These are phyloP conservation scores for Gymnocephalus cernua DNA, from an alignment of 2,113 vertebrate species.

Conservation along the genomic window DNA sequence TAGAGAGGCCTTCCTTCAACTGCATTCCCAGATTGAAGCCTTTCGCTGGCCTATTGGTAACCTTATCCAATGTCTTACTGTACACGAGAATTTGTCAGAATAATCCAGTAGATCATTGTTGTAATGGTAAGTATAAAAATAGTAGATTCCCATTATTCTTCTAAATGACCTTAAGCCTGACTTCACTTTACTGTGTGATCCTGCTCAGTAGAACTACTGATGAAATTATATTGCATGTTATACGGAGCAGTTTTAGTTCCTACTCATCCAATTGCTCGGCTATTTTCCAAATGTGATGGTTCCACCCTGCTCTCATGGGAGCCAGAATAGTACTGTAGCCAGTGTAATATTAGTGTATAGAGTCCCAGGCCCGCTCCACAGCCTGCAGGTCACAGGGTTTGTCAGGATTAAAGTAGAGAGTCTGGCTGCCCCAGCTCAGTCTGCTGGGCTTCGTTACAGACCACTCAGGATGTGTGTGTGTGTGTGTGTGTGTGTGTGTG, in stretches of 20 bases:
- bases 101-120: neutral
- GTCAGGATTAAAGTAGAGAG: constrained; percentile 69
- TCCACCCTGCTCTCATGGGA: constrained; percentile 37
- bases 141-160: neutral
- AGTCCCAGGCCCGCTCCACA: constrained; percentile 32
- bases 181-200: constrained; percentile 3
- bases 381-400: constrained; percentile 76
- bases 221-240: constrained; percentile 6
- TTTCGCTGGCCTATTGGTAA: neutral
- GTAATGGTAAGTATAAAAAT: neutral
- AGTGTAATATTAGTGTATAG: constrained; percentile 37
- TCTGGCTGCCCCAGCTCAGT: constrained; percentile 61
- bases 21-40: neutral
- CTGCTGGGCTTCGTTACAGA: constrained; percentile 68
- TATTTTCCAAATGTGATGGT: constrained; percentile 30
- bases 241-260: constrained; percentile 24
- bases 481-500: constrained; percentile 46
- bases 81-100: neutral
- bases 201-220: constrained; percentile 17
- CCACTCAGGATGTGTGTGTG: constrained; percentile 56
- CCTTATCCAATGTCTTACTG: neutral
- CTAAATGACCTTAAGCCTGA: neutral
- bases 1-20: neutral
- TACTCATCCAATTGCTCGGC: constrained; percentile 10
- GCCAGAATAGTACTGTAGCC: constrained; percentile 34